phyloP scores from a whole-genome alignment of 2,113 vertebrate genomes.

The Calypte anna region DNA sequence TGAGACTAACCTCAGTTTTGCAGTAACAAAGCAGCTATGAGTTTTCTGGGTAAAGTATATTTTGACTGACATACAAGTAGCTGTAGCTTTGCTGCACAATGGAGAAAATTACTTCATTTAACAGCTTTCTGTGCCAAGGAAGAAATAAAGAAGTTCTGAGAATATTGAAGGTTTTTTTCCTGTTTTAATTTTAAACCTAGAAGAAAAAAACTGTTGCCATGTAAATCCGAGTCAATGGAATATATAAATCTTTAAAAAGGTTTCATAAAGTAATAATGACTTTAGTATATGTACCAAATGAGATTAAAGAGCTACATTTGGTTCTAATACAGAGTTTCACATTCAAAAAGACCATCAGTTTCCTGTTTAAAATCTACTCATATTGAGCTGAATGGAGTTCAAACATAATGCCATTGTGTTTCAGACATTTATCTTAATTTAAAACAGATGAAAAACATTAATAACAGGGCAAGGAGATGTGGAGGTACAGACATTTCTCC shows the following conservation, averaged over 20 bases:
- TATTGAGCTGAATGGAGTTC: constrained; percentile 55
- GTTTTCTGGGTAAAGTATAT: constrained; percentile 43
- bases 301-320: constrained; percentile 70
- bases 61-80: constrained; percentile 57
- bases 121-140: constrained; percentile 60
- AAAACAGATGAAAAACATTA: constrained; percentile 65
- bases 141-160: constrained; percentile 54
- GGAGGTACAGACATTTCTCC: not conserved
- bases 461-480: constrained; percentile 27
- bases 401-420: constrained; percentile 67
- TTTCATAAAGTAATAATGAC: constrained; percentile 72
- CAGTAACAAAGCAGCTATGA: constrained; percentile 41
- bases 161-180: constrained; percentile 17
- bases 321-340: constrained; percentile 68
- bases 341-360: constrained; percentile 65
- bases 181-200: constrained; percentile 64
- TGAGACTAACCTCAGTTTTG: constrained; percentile 39
- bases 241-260: constrained; percentile 68
- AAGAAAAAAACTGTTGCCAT: constrained; percentile 60
- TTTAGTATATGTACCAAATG: constrained; percentile 67
- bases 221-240: constrained; percentile 48
- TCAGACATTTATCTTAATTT: constrained; percentile 66
- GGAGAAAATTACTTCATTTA: constrained; percentile 66
- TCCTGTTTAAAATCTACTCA: constrained; percentile 62
- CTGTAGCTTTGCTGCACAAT: constrained; percentile 54